phyloP scores from a whole-genome alignment of 2,888 invertebrate genomes.

The Euplagia quadripunctaria region DNA sequence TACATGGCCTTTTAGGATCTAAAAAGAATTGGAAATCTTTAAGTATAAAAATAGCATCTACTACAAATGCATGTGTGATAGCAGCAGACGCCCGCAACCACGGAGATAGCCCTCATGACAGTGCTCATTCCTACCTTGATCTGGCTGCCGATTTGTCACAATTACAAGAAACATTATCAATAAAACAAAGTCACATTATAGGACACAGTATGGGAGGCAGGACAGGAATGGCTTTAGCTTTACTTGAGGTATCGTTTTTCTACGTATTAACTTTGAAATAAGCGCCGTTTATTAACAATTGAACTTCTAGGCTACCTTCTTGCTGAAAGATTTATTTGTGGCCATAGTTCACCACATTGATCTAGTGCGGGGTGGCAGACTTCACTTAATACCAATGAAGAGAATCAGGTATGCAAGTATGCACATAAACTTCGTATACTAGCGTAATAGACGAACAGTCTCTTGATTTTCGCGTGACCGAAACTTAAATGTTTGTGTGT shows the following conservation, averaged over 20 bases:
- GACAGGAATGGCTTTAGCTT: slow-evolving; percentile 93
- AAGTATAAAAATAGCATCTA: slow-evolving; percentile 89
- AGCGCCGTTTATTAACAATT: not conserved
- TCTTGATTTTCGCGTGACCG: no score
- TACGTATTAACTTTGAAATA: not conserved
- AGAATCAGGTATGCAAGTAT: no score
- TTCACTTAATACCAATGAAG: no score
- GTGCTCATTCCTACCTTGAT: slow-evolving; percentile 38
- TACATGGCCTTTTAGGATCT: slow-evolving; percentile 96
- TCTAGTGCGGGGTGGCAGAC: not conserved
- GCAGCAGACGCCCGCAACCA: slow-evolving; percentile 96
- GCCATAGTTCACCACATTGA: no score
- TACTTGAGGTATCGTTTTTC: slow-evolving; percentile 86
- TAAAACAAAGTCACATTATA: slow-evolving; percentile 93
- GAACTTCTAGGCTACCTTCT: not conserved
- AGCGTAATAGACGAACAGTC: no score
- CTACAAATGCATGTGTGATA: slow-evolving; percentile 89
- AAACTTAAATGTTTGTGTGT: no score
- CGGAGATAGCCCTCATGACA: slow-evolving; percentile 94
- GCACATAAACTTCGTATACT: no score
- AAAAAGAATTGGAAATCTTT: slow-evolving; percentile 96
- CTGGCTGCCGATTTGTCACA: slow-evolving; percentile 34
- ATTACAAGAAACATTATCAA: slow-evolving; percentile 23
- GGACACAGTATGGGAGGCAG: slow-evolving; percentile 98
- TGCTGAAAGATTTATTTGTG: no score